A percentile compares a stretch with the other conserved stretches of the same genome.
Evolutionary conservation across 2,113 vertebrate genomes (phyloP).

Genomic region (Callospermophilus lateralis): DNA sequence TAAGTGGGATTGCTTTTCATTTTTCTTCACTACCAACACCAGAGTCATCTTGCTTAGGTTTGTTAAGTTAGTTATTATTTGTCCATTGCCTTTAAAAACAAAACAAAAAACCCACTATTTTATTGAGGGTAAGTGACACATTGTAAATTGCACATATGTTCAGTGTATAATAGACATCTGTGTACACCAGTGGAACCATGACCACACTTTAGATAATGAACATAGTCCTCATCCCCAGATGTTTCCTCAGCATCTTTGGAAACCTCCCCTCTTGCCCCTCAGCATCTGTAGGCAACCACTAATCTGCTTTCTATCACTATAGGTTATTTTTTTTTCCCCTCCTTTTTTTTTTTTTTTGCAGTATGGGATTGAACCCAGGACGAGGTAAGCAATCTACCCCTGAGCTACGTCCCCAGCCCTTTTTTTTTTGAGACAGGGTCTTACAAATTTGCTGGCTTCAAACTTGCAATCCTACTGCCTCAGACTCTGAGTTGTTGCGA

Average conservation of each 20-base stretch:
- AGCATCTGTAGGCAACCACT: background rate
- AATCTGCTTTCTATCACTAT: background rate
- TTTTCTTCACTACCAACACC: background rate
- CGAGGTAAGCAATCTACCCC: too few species aligned
- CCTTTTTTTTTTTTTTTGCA: background rate
- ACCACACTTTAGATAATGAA: background rate
- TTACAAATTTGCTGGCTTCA: too few species aligned
- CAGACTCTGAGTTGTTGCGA: background rate
- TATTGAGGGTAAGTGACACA: background rate
- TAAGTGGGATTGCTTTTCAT: background rate
- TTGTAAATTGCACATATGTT: background rate
- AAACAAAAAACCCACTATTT: background rate
- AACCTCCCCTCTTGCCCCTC: background rate
- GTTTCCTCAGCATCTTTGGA: background rate
- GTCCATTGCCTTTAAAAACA: background rate
- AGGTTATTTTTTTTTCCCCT: background rate
- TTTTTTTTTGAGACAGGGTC: too few species aligned
- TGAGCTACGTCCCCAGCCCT: too few species aligned
- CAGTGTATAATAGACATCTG: background rate
- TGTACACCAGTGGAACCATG: background rate
- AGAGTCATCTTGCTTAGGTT: background rate
- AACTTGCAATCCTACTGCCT: background rate
- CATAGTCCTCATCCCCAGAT: background rate
- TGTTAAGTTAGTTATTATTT: constrained; percentile 9
- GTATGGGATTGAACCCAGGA: too few species aligned